Evolutionary conservation across 2,888 invertebrate species (phyloP), one percentile per base, ranked within the genome.

Genomic region (Lochmaea crataegi): DNA sequence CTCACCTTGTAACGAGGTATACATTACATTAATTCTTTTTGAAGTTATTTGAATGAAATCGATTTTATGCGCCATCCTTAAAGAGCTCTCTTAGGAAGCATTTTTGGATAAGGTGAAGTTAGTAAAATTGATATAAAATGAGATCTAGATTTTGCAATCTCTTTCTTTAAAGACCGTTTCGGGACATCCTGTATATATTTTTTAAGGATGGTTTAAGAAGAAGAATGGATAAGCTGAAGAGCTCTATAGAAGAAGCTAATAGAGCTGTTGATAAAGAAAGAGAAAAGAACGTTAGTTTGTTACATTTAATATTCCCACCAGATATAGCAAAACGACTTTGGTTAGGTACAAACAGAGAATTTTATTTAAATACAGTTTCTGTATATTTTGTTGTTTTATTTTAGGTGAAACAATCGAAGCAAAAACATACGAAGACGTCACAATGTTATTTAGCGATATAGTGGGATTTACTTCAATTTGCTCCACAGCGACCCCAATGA

Each of bases 401-500:
- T 72, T 79, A 94, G 95, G 97, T 74, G 94, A 97, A 85, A 92
- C 93, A 68, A 97, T 98, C 71, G 96, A 96, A 87, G 96, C 97
- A 0, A 95, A 96, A 86, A 96, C 94, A 61, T 95, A 97, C 85
- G 94, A 96, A 79, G 92, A 97, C 86, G 97, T 97, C 68, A 97
- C 97, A 1, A 97, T 97, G 94, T 88, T 98, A 63, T 98, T 98
- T 88, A 97, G 97, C 82, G 97, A 98, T 83, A 97, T 98, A 70
- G 97, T 98, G 0, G 97, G 97, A 22, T 98, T 98, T 86, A 98
- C 97, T 0, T 96, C 96, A 48, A 98, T 98, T 83, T 98, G 98
- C 83, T 95, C 97, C 0, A 94, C 96, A 0, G 95, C 97, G 22
- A 96, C 97, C 0, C 97, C 97, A 0, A 95, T 98, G 91, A 96